Base-by-base conservation (phyloP, 2,888 invertebrate species). In the Apotomis capreana region DNA sequence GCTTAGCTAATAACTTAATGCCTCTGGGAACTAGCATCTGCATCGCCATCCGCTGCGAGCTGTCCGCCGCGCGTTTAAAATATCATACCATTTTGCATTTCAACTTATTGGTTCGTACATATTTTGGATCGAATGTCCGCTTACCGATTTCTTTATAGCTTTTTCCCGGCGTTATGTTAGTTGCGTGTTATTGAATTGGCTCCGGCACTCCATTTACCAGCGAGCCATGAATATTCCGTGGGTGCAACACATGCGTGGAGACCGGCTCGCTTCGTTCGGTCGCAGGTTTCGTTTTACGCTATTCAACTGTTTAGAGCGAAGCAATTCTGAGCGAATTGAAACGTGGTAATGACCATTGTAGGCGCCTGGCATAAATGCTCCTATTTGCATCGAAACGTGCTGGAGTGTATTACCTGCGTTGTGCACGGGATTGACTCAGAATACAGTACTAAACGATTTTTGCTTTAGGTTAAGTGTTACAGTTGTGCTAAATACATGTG, bases 1-100 rank as follows among this genome's bases (percentile, higher is more conserved):
- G 86, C 84, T 89, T 87, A 85, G 89, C 89, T 91, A 91, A 92
- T 91, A 92, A 89, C 91, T 89, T 90, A 91, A 91, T 90, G 88
- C 91, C 88, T 86, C 85, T 90, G 92, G 89, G 92, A 91, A 87
- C 82, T 80, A 79, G 80, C 89, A 89, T 83, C 85, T 90, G 89
- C 77, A 78, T 70, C 63, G 68, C 68, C 77, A 58, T 62, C 73
- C 75, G 74, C 70, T 74, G 75, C 61, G 71, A 78, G 74, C 78
- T 76, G 76, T 74, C 77, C 77, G 77, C 79, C 76, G 78, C 77
- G 79, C 77, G 77, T 79, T 81, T 79, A 82, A 82, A 82, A 79
- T 78, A 77, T 75, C 75, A 76, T 77, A 73, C 78, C 78, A 75
- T 77, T 77, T 74, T 76, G 71, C 77, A 75, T 75, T 78, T 69